These are phyloP conservation scores for Salvelinus sp. DNA, from an alignment of 2,113 vertebrate genomes.

Conservation along the genomic window DNA sequence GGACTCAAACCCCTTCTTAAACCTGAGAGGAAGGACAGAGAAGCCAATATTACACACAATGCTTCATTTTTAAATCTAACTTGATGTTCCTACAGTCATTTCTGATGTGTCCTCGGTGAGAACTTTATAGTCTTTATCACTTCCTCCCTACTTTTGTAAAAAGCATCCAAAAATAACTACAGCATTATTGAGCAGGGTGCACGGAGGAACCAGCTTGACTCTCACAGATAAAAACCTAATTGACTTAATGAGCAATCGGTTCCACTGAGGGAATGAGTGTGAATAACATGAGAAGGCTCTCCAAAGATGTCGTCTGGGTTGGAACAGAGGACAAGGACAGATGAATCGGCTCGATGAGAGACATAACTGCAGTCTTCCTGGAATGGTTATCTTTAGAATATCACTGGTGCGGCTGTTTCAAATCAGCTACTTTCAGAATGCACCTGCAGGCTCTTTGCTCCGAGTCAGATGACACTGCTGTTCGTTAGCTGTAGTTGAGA, in stretches of 20 bases:
- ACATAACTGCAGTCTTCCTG: neutral
- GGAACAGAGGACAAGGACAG: conserved; percentile 6
- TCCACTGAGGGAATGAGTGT: conserved; percentile 29
- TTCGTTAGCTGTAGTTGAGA: too few species aligned
- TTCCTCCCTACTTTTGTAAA: neutral
- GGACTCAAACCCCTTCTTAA: conserved; percentile 93
- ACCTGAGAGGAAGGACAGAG: conserved; percentile 76
- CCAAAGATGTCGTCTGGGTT: conserved; percentile 31
- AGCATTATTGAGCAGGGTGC: conserved; percentile 54
- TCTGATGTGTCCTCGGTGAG: neutral
- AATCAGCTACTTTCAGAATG: neutral
- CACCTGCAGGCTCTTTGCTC: neutral
- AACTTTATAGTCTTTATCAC: conserved; percentile 1
- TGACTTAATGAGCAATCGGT: conserved; percentile 63
- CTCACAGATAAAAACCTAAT: conserved; percentile 49
- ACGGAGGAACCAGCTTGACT: conserved; percentile 30
- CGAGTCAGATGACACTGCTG: neutral
- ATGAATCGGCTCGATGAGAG: conserved; percentile 23
- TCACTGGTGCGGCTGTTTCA: neutral
- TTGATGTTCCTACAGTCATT: neutral
- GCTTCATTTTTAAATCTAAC: neutral
- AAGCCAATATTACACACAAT: neutral
- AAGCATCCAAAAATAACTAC: conserved; percentile 46
- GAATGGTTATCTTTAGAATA: conserved; percentile 7
- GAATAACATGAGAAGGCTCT: conserved; percentile 39